A percentile compares a stretch with the other conserved stretches of the same genome.
Conservation (phyloP, 1,140 invertebrate genomes). For the Dysdera silvatica region DNA sequence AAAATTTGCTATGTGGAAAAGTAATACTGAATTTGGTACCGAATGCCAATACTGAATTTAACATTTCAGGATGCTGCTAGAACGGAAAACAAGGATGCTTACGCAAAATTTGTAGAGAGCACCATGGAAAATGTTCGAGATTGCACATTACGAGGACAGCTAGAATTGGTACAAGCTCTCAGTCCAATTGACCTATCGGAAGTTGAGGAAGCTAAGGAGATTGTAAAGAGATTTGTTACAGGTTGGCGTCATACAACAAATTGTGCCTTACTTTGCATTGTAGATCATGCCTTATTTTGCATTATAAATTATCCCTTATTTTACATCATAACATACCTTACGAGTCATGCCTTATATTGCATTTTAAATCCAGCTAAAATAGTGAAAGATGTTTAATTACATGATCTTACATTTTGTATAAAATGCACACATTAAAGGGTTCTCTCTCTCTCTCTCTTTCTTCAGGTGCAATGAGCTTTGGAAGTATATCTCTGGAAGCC, state of each 20-base stretch:
- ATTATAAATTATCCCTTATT: neutral
- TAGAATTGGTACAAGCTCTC: constrained; percentile 71
- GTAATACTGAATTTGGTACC: neutral
- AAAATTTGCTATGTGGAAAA: constrained; percentile 7
- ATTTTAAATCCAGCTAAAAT: too few species aligned
- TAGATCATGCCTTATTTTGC: constrained; percentile 38
- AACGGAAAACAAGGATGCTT: constrained; percentile 71
- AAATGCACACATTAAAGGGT: too few species aligned
- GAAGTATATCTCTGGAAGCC: constrained; percentile 86
- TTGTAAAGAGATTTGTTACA: constrained; percentile 82
- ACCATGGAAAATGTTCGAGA: constrained; percentile 75
- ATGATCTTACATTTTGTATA: too few species aligned
- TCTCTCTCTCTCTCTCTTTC: too few species aligned
- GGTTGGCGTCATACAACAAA: constrained; percentile 40
- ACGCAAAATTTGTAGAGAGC: constrained; percentile 78
- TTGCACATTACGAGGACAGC: constrained; percentile 86
- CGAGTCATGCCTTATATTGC: too few species aligned
- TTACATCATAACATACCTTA: neutral
- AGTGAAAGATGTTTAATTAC: too few species aligned
- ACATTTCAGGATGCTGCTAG: constrained; percentile 64
- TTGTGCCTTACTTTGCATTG: constrained; percentile 9
- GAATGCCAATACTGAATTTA: neutral
- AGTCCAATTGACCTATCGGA: constrained; percentile 66
- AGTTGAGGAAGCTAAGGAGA: constrained; percentile 83
- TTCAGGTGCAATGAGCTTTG: constrained; percentile 80